Evolutionary conservation across 2,113 vertebrate species (phyloP), one percentile per base, ranked within the genome.

Genomic region (Puntigrus tetrazona): DNA sequence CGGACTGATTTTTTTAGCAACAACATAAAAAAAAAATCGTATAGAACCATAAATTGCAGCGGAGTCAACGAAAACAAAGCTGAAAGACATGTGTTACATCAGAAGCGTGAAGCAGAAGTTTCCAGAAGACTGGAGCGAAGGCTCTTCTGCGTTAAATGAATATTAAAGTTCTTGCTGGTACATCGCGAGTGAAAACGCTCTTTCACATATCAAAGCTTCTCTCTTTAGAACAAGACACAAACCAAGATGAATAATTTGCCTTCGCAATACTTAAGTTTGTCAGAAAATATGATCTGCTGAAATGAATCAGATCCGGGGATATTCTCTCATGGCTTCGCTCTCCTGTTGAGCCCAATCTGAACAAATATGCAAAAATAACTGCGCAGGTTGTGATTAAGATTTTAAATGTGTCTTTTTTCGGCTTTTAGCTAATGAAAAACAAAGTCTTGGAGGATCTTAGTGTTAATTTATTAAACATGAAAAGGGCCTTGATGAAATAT

Each of bases 381-480:
- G 95, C 94, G 95, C 95, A 96, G 95, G 95, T 96, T 96, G 95
- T 96, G 96, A 96, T 96, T 96, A 96, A 96, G 96, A 96, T 96
- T 96, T 96, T 96, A 96, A 96, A 95, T 95, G 94, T 95, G 95
- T 95, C 95, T 95, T 96, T 97, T 96, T 96, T 95, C 63, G 94
- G 95, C 95, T 96, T 96, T 96, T 96, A 95, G 94, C 94, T 96
- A 96, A 96, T 96, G 95, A 96, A 97, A 96, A 96, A 96, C 96
- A 97, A 97, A 96, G 96, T 96, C 96, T 96, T 96, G 94, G 95
- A 96, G 95, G 95, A 96, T 96, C 95, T 96, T 95, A 96, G 94
- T 96, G 95, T 96, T 96, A 96, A 97, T 97, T 96, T 96, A 97
- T 97, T 97, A 96, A 97, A 96, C 96, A 97, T 97, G 95, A 96